Base-by-base conservation (phyloP, 2,113 vertebrate genomes). In the Colistium nudipinnis region DNA sequence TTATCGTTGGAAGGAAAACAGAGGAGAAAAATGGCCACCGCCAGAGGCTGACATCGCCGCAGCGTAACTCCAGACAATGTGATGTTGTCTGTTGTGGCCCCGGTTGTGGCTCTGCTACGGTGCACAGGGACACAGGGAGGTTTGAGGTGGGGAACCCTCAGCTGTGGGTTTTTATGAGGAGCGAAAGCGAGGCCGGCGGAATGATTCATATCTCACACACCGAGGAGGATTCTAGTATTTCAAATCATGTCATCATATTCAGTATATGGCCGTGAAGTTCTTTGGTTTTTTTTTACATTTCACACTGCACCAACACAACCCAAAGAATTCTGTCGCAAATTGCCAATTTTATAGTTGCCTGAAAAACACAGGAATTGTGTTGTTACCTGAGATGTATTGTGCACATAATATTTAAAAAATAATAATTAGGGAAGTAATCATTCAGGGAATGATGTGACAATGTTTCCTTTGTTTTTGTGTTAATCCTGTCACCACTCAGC, bases 1-100 rank as follows among this genome's bases (percentile, higher is more conserved):
- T 76, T 68, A 83, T 84, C 77, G n/a, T 30, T n/a, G 45, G 85
- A 83, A 35, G 76, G 22, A 55, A 80, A 87, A 60, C 81, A 81
- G 81, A 80, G 20, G 43, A 68, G 74, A 73, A 62, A n/a, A 62
- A 56, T 11, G 53, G 35, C 31, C 65, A 67, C 89, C 84, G 41
- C 80, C n/a, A 74, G 27, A 76, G 65, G 61, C 59, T 7, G 20
- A 57, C 43, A 35, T 70, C 39, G 68, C 73, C 71, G 62, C 20
- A 76, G 72, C 13, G 47, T 24, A 68, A 65, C 63, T 64, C 17
- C 53, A 81, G 59, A 82, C 63, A 51, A 55, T 60, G 12, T 55
- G 62, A 57, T 28, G 67, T 24, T 44, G 62, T 81, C 66, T 79
- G 49, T 53, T 74, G 74, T 33, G 77, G 84, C 57, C 22, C n/a